Evolutionary conservation across 2,888 invertebrate species (phyloP), one percentile per base, ranked within the genome.

Genomic region (Cotesia congregata): DNA sequence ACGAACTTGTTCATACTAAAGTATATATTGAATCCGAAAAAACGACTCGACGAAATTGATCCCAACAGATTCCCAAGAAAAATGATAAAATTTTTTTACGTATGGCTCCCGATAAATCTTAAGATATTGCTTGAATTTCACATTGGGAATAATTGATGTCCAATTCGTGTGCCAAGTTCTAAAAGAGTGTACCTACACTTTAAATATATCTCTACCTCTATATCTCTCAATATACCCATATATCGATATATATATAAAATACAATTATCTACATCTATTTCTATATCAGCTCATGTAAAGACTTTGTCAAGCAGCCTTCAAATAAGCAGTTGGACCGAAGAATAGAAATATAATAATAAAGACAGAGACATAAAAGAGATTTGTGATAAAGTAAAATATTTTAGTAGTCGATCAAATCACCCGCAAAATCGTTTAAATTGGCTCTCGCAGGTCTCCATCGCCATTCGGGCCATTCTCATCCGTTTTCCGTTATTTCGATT

Each of bases 391-490:
- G 50, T 50, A 50, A 50, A 50, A 50, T 50, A 50, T 12, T 50
- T 6, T 70, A 41, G 67, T 75, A 38, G 71, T 60, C n/a, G 76
- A 72, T 76, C 72, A 76, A 72, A 72, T 65, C 72, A 20, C 61
- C 69, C 50, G n/a, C 41, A 69, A 73, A 72, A 69, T 68, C 30
- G 64, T 68, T 38, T 72, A 72, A 76, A 76, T 76, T 76, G 76
- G 72, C 69, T 30, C 64, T 60, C 60, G 61, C 60, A n/a, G 7
- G 5, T 71, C 61, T 71, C 71, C 50, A 15, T 72, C 41, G 40
- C 39, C 72, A 50, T 50, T 12, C 50, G 12, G 12, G 9, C 12
- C 50, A 12, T 72, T 20, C 72, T 72, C 65, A 72, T 72, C 50
- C 72, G 64, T 65, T 72, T 72, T 72, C 64, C 68, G 76, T 72